Evolutionary conservation across 2,113 vertebrate genomes (phyloP), one percentile per base, ranked within the genome.

Genomic region (Heloderma charlesbogerti): DNA sequence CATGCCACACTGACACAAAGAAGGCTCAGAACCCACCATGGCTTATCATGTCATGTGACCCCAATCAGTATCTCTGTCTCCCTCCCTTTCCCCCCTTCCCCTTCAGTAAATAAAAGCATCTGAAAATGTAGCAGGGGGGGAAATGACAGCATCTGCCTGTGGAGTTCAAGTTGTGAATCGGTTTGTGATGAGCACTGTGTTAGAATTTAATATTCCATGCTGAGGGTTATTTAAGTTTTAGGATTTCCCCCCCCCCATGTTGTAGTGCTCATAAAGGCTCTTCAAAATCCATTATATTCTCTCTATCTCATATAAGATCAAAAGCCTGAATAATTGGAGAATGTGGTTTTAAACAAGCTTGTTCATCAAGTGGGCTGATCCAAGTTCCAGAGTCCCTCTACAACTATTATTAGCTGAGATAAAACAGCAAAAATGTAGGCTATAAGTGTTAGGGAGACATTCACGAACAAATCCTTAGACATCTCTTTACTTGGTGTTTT

Each of bases 331-430:
- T 90, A 93, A 88, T 0, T 81, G 3, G 77, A 3, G 6, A 88
- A 91, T 2, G 74, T 1, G 8, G 4, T 37, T 91, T 90, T 20
- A 0, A 48, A 81, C 90, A 89, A 71, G 40, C 31, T 2, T 90
- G 1, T 51, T 93, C 15, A 82, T 80, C 45, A 77, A 1, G 54
- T 0, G 1, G 2, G 3, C 67, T 90, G 83, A 4, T 34, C 10
- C 43, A 82, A 3, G 1, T n/a, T 87, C 29, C n/a, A n/a, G n/a
- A n/a, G n/a, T n/a, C n/a, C n/a, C 75, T 90, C 2, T 31, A 74
- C 63, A 57, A 88, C 51, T 92, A 22, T 34, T 71, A 93, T 67
- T 86, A 90, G 82, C 54, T 7, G 87, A 45, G n/a, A 22, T 86
- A 91, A 75, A 45, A 92, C 91, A 51, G 79, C 2, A 92, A 27